Evolutionary conservation across 1,140 invertebrate genomes (phyloP), one percentile per base, ranked within the genome.

Genomic region (Patella vulgata): DNA sequence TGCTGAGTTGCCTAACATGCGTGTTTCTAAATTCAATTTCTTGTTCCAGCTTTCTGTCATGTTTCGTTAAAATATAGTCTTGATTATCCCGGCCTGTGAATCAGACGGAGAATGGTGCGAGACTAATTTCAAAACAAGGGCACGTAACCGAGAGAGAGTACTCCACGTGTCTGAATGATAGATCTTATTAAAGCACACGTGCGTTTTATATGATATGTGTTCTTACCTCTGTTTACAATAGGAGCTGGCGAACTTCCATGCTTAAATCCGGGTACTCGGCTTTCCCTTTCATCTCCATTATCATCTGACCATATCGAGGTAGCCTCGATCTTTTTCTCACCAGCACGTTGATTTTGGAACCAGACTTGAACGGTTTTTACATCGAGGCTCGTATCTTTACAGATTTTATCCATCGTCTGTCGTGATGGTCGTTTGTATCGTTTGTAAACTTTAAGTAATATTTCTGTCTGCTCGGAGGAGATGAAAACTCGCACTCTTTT

Each of bases 151-250:
- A n/a, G n/a, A n/a, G n/a, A n/a, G n/a, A n/a, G n/a, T n/a, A n/a
- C n/a, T n/a, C n/a, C n/a, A n/a, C n/a, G n/a, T n/a, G n/a, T n/a
- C n/a, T n/a, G n/a, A n/a, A n/a, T n/a, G n/a, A n/a, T n/a, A n/a
- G n/a, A n/a, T n/a, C n/a, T n/a, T n/a, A n/a, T n/a, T n/a, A n/a
- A n/a, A n/a, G n/a, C n/a, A n/a, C n/a, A n/a, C n/a, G n/a, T n/a
- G n/a, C n/a, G n/a, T n/a, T n/a, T n/a, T n/a, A n/a, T n/a, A n/a
- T n/a, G n/a, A n/a, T n/a, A n/a, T n/a, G n/a, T n/a, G n/a, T n/a
- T 3, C 47, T 30, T 42, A 70, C 68, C 68, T 63, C 55, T 47
- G 36, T 70, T 70, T 1, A 70, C 68, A 19, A 70, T 70, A 42
- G 68, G 68, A 2, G 66, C 21, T 14, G 68, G 68, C 27, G 56